Evolutionary conservation across 1,140 invertebrate genomes (phyloP), one percentile per base, ranked within the genome.

Genomic region (Penaeus chinensis): DNA sequence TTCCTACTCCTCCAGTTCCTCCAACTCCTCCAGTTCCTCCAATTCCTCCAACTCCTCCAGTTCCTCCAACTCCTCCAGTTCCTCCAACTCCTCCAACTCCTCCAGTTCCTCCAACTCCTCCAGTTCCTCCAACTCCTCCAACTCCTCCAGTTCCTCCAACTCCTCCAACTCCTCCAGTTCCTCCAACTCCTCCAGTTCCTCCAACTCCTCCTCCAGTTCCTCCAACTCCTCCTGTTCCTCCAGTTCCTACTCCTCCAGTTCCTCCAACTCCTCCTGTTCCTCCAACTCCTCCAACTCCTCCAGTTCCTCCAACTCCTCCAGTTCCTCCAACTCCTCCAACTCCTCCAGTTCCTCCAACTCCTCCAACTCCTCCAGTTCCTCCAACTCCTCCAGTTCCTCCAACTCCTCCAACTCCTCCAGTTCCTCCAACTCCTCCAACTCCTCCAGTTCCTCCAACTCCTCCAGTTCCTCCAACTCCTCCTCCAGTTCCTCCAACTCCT

Each of bases 371-470:
- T 1, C 69, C 82, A 60, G 4, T 27, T 32, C 83, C 83, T 62
- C 71, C 76, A 66, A 13, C 60, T 32, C 83, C 76, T 27, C 84
- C 84, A 18, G 61, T 42, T 27, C 61, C 61, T 62, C 76, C 84
- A n/a, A 10, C 3, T 32, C 37, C 82, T 60, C 85, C 85, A 62
- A 54, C 42, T 20, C 79, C 85, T 76, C 85, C 79, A 32, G 22
- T 16, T 20, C 79, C 79, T 10, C 62, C 62, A 11, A 18, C 42
- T 3, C 85, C 47, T 60, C 37, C 63, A 11, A 24, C 69, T 77
- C 83, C 85, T 32, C 69, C 42, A n/a, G 27, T 22, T 32, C 79
- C 79, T 42, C 22, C 79, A 18, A 5, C 20, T 16, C 79, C 85
- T 22, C 69, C 32, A 60, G 16, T 20, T 42, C 79, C 85, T 61